Conservation (phyloP, 2,888 invertebrate species). For the Acanthacorydalis orientalis region DNA sequence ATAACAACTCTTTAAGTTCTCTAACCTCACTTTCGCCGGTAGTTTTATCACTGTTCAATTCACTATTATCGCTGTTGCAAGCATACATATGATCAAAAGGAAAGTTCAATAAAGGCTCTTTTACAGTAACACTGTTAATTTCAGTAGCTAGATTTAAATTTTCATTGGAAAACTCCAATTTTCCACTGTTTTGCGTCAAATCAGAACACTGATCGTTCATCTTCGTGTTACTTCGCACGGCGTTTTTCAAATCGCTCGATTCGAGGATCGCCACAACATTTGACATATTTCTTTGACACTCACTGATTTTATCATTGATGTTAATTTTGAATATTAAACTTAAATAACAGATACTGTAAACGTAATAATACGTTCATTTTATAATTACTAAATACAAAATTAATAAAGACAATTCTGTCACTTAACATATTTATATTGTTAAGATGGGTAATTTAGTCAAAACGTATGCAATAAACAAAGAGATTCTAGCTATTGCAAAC, state of each 20-base stretch:
- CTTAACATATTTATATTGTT: no score
- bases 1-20: slow-evolving; percentile 58
- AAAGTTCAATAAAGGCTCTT: slow-evolving; percentile 39
- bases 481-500: no score
- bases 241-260: not conserved
- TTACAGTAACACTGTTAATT: slow-evolving; percentile 20
- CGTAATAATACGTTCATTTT: no score
- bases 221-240: slow-evolving; percentile 23
- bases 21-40: slow-evolving; percentile 41
- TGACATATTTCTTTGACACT: no score
- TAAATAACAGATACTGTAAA: no score
- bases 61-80: slow-evolving; percentile 32
- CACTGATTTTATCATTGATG: no score
- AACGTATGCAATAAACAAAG: no score
- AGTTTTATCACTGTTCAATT: slow-evolving; percentile 11
- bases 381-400: no score
- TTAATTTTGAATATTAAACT: no score
- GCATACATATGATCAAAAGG: slow-evolving; percentile 61
- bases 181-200: slow-evolving; percentile 20
- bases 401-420: no score
- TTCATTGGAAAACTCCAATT: slow-evolving; percentile 10
- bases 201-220: slow-evolving; percentile 28
- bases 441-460: no score
- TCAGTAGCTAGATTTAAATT: slow-evolving; percentile 9
- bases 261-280: no score